Percentiles rank a stretch among this genome's conserved stretches.
Conservation (phyloP, 2,113 vertebrate species). For the Nesoenas mayeri region DNA sequence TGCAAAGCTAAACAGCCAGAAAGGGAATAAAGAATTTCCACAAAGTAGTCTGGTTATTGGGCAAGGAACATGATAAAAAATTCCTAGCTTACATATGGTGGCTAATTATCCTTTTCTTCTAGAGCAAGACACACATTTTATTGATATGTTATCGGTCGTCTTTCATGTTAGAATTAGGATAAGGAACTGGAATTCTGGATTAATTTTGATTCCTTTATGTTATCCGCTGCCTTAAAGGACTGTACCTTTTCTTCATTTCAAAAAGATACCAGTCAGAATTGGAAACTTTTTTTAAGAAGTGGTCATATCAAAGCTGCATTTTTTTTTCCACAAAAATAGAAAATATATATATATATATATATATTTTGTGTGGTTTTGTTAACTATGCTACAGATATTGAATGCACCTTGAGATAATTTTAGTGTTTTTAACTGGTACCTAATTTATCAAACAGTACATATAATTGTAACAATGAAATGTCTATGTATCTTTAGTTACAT, state of each 20-base stretch:
- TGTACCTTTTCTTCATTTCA: constrained; percentile 68
- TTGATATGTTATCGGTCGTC: constrained; percentile 23
- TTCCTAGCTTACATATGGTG: not conserved
- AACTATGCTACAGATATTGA: constrained; percentile 83
- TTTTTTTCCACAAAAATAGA: constrained; percentile 79
- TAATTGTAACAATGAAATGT: constrained; percentile 82
- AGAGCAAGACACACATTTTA: not conserved
- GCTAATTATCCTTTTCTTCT: constrained; percentile 39
- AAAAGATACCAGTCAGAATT: constrained; percentile 76
- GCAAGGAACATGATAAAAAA: not conserved
- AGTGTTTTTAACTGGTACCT: constrained; percentile 87
- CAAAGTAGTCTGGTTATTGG: not conserved
- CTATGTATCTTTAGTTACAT: constrained; percentile 85
- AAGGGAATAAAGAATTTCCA: constrained; percentile 16
- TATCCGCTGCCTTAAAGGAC: constrained; percentile 81
- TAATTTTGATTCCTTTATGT: constrained; percentile 76
- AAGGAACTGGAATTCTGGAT: constrained; percentile 74
- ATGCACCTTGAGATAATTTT: constrained; percentile 85
- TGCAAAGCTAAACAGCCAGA: not conserved
- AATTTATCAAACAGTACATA: constrained; percentile 84
- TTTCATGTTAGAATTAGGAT: constrained; percentile 57
- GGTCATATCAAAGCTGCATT: constrained; percentile 79
- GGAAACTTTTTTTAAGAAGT: constrained; percentile 67
- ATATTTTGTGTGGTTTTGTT: constrained; percentile 83
- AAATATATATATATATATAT: constrained; percentile 85